Base-by-base conservation (phyloP, 2,113 vertebrate genomes). In the Chrysochloris asiatica region DNA sequence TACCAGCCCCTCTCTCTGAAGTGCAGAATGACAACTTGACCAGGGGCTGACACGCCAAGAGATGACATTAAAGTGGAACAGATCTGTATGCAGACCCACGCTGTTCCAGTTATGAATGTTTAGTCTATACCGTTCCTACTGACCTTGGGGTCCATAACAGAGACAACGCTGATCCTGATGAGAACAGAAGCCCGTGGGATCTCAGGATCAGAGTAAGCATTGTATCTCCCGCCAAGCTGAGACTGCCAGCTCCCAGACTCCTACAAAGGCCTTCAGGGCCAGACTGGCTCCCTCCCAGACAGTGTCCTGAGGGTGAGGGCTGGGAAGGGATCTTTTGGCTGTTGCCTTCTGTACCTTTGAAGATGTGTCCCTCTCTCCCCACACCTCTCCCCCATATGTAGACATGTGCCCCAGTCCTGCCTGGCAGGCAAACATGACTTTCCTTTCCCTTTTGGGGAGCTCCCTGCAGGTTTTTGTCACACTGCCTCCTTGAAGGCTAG, bases 71-170 rank as follows among this genome's bases (percentile, higher is more conserved):
- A 71, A 81, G 86, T 45, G 61, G 86, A 63, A 77, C 72, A 83
- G 89, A 83, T 80, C 52, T 69, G 79, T 52, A 17, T 67, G 43
- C 73, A 69, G 33, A 48, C n/a, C 71, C 79, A 47, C 24, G 8
- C 67, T 75, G 65, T 48, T 92, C 88, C 67, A 48, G 6, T 59
- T 8, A n/a, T 10, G 67, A 94, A 75, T 69, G 73, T 85, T 93
- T 67, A 80, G 89, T 95, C 82, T 84, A 4, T 26, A 10, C 61
- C 61, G 47, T 86, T 83, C 88, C 76, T 89, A 43, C 54, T 71
- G 59, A 63, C 71, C 43, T 61, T 65, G 30, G 13, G 8, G 61
- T 65, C 52, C 50, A 26, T 41, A 19, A 41, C 56, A 86, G 76
- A 82, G 61, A 67, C n/a, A 4, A n/a, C 1, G 2, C 65, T 63